phyloP scores from a whole-genome alignment of 35 echinoderm and acorn worm genomes.

The Hemicentrotus pulcherrimus region DNA sequence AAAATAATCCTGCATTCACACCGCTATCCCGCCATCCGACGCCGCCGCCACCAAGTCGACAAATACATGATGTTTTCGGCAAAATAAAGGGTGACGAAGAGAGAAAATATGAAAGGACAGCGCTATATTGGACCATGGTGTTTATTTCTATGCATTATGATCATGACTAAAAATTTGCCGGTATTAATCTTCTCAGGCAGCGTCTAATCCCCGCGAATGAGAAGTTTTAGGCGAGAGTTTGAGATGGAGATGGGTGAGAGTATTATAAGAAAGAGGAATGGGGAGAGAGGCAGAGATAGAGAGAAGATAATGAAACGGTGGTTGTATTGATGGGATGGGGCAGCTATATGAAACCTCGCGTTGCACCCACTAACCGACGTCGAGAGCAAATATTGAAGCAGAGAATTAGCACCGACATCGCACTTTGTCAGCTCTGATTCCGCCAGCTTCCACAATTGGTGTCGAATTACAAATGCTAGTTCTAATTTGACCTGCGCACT shows the following conservation, averaged over 20 bases:
- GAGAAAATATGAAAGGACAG: conserved; percentile 14
- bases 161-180: conserved; percentile 41
- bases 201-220: conserved; percentile 49
- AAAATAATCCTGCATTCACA: conserved; percentile 43
- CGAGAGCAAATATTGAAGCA: conserved; percentile 53
- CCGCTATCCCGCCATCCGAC: conserved; percentile 31
- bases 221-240: conserved; percentile 7
- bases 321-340: conserved; percentile 26
- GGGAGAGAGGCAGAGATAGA: background rate
- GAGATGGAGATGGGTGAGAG: background rate
- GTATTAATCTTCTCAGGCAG: conserved; percentile 45
- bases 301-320: conserved; percentile 32
- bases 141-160: conserved; percentile 48
- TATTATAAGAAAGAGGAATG: background rate
- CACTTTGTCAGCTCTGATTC: conserved; percentile 50
- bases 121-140: conserved; percentile 42
- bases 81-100: conserved; percentile 31
- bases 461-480: conserved; percentile 53
- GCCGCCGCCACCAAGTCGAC: conserved; percentile 43
- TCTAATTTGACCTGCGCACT: conserved; percentile 51
- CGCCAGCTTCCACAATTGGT: conserved; percentile 49
- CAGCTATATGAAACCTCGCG: conserved; percentile 32
- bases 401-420: conserved; percentile 54
- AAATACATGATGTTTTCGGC: conserved; percentile 46
- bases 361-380: conserved; percentile 40